Percentiles rank a stretch among this genome's conserved stretches.
These are phyloP conservation scores for Halichoerus grypus DNA, from an alignment of 2,113 vertebrate species.

Conservation along the genomic window DNA sequence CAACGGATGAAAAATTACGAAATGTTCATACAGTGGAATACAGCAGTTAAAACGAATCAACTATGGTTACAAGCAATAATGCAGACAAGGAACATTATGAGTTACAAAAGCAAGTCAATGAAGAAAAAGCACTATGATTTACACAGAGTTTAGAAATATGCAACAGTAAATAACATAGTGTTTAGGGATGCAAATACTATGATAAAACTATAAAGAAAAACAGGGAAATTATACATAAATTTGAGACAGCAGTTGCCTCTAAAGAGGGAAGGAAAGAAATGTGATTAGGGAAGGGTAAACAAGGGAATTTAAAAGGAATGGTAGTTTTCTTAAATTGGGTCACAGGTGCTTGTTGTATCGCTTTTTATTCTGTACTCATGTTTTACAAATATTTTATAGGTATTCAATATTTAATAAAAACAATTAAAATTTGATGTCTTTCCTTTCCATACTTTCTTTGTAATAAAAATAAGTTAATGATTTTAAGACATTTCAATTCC, in stretches of 20 bases:
- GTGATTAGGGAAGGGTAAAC: background rate
- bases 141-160: background rate
- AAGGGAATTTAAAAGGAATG: slow-evolving; percentile 7
- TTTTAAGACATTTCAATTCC: slow-evolving; percentile 34
- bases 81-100: background rate
- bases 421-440: background rate
- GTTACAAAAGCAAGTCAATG: slow-evolving; percentile 31
- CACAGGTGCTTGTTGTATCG: background rate
- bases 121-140: slow-evolving; percentile 21
- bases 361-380: slow-evolving; percentile 18
- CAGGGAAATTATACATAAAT: slow-evolving; percentile 7
- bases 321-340: background rate
- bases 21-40: slow-evolving; percentile 7
- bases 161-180: background rate
- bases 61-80: background rate
- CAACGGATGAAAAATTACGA: background rate
- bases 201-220: slow-evolving; percentile 38
- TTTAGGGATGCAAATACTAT: slow-evolving; percentile 20
- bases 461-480: slow-evolving; percentile 27
- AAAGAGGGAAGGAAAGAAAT: background rate
- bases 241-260: background rate
- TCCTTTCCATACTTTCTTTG: slow-evolving; percentile 6
- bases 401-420: slow-evolving; percentile 31
- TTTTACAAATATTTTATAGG: slow-evolving; percentile 54
- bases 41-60: slow-evolving; percentile 41